Evolutionary conservation across 2,888 invertebrate species (phyloP), one percentile per base, ranked within the genome.

Genomic region (Agrilus cyanescens): DNA sequence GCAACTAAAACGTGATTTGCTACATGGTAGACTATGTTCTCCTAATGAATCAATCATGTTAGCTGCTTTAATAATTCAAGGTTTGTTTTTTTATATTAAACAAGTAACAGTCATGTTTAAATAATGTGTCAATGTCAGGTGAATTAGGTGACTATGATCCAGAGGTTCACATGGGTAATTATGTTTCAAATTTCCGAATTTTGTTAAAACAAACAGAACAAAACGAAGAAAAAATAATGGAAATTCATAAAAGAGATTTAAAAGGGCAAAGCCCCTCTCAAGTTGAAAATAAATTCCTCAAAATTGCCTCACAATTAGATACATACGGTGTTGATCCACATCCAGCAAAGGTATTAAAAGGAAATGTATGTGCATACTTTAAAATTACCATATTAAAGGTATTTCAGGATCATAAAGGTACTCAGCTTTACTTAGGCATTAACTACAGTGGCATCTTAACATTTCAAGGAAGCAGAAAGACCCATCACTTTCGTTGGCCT

Each of bases 251-350:
- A 56, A 83, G 82, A 40, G 82, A 87, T 41, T 77, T 95, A 37
- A 82, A 88, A 52, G 90, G 88, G 36, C 85, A 89, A 69, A 80
- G 85, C 38, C 82, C 90, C 2, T 81, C 85, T 42, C 86, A 88
- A 57, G 86, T 91, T 0, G 95, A 96, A 70, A 79, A 82, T 46
- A 80, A 84, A 53, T 97, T 97, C 68, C 77, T 97, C 57, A 85
- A 85, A 66, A 85, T 91, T 57, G 90, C 94, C 33, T 84, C 88
- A 52, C 82, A 85, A 51, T 72, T 97, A 44, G 96, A 97, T 66
- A 95, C 96, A 0, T 97, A 96, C 61, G 97, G 96, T 18, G 88
- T 97, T 30, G 96, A 97, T 70, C 97, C 96, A 8, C 94, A 96
- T 73, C 89, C 93, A 46, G 96, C 97, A 25, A 97, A 96, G 78